Conservation (phyloP, 2,113 vertebrate genomes). For the Hemiscyllium ocellatum region DNA sequence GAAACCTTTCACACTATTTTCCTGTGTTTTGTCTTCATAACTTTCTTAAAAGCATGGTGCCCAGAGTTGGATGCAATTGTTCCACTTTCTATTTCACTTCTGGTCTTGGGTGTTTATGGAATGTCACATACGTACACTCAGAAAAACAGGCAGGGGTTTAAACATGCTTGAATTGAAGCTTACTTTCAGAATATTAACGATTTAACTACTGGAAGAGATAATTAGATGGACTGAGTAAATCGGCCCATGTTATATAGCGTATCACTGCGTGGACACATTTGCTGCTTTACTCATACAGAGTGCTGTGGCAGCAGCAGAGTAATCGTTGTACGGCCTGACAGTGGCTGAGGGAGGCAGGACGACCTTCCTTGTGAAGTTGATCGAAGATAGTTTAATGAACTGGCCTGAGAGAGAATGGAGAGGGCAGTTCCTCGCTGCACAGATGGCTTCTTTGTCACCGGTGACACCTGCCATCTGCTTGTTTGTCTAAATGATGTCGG, state of each 20-base stretch:
- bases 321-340: not conserved
- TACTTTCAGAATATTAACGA: not conserved
- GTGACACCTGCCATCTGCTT: conserved; percentile 98
- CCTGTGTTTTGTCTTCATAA: not conserved
- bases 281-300: not conserved
- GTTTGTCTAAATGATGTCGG: conserved; percentile 72
- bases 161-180: not conserved
- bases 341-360: conserved; percentile 50
- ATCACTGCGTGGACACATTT: not conserved
- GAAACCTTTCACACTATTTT: not conserved
- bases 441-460: conserved; percentile 95
- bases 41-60: not conserved
- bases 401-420: conserved; percentile 65
- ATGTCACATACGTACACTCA: not conserved
- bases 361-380: conserved; percentile 60
- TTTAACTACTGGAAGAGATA: not conserved
- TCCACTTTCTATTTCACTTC: not conserved
- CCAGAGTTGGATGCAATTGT: not conserved
- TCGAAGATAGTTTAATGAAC: conserved; percentile 68
- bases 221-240: not conserved
- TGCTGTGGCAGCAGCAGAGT: not conserved
- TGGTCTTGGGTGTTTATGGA: not conserved
- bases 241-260: not conserved
- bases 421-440: conserved; percentile 74
- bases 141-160: not conserved